Percentiles rank a stretch among this genome's conserved stretches.
Evolutionary conservation across 2,797 vertebrate genomes (phyloP).

Genomic region (Hirundo rustica): DNA sequence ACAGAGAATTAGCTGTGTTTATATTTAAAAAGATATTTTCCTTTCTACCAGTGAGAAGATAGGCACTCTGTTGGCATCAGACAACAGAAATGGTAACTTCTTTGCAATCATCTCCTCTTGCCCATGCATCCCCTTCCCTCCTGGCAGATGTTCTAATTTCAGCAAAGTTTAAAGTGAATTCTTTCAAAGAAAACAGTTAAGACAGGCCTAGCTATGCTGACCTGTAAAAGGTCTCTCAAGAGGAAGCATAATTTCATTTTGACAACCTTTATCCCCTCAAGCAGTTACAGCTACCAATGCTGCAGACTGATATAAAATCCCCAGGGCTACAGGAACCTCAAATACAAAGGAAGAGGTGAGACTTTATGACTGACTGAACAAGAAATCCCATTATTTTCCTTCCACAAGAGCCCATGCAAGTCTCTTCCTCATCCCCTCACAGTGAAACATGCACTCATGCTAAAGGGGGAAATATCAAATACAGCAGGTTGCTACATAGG

Average conservation of each 20-base stretch:
- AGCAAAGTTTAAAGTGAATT: neutral
- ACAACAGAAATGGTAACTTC: neutral
- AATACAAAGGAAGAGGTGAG: neutral
- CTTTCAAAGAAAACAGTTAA: neutral
- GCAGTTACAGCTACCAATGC: neutral
- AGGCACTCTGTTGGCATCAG: neutral
- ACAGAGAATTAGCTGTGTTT: neutral
- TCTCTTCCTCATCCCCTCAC: neutral
- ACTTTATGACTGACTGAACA: neutral
- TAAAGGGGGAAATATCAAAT: neutral
- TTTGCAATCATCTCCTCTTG: neutral
- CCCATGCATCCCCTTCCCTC: neutral
- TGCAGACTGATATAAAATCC: neutral
- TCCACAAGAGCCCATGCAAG: neutral
- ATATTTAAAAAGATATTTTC: neutral
- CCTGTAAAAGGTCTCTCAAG: neutral
- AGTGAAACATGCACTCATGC: neutral
- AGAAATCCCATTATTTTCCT: neutral
- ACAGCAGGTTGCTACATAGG: neutral
- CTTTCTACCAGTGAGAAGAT: neutral
- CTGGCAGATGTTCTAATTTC: neutral
- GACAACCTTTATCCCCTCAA: neutral
- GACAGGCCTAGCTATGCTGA: neutral
- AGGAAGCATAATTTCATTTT: neutral
- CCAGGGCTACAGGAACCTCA: neutral